phyloP scores from a whole-genome alignment of 2,113 vertebrate species.

The Brachionichthys hirsutus region DNA sequence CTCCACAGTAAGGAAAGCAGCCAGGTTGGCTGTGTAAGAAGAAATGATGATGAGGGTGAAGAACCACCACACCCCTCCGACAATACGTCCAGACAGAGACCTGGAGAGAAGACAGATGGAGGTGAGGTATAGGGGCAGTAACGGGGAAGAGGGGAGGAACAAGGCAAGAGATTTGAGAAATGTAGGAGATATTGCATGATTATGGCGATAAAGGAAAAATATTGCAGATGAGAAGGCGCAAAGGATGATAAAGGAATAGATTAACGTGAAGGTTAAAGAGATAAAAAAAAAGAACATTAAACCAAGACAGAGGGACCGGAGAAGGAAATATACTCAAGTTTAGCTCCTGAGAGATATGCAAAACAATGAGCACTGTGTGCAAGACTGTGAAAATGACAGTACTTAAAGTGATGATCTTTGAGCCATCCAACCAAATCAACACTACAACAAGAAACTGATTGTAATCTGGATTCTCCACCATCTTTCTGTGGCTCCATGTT shows the following conservation, averaged over 20 bases:
- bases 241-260: slow-evolving; percentile 2
- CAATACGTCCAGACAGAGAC: slow-evolving; percentile 97
- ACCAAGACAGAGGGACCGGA: background rate
- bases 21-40: slow-evolving; percentile 98
- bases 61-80: slow-evolving; percentile 99
- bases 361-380: slow-evolving; percentile 20
- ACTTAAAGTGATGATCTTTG: slow-evolving; percentile 48
- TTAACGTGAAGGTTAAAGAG: slow-evolving; percentile 9
- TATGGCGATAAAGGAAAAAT: slow-evolving; percentile 5
- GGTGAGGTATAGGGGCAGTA: background rate
- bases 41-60: slow-evolving; percentile 99
- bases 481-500: slow-evolving; percentile 27
- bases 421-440: slow-evolving; percentile 46
- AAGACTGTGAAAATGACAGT: slow-evolving; percentile 35
- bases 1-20: slow-evolving; percentile 98
- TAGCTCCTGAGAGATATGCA: slow-evolving; percentile 34
- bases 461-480: slow-evolving; percentile 37
- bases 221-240: background rate
- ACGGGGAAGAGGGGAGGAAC: background rate
- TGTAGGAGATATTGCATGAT: background rate
- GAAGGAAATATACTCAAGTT: slow-evolving; percentile 38
- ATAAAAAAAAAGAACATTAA: slow-evolving; percentile 14
- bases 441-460: slow-evolving; percentile 44
- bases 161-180: background rate
- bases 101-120: slow-evolving; percentile 71